Evolutionary conservation across 2,113 vertebrate genomes (phyloP).

Genomic region (Onychostruthus taczanowskii): DNA sequence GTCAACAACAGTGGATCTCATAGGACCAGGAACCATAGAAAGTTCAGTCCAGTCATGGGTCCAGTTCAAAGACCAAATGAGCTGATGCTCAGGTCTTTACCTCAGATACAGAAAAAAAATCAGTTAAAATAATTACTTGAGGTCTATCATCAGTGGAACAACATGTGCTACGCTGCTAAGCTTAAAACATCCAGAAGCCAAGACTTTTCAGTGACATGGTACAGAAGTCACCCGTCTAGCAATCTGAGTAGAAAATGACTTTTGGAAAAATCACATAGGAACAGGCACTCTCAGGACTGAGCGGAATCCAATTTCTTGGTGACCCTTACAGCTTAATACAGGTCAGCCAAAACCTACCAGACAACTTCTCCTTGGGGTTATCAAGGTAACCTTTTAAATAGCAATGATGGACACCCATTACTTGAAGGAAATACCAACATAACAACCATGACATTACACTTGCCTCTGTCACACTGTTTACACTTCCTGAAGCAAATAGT

Average conservation of each 20-base stretch:
- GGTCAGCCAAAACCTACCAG: not conserved
- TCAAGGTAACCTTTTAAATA: not conserved
- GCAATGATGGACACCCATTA: not conserved
- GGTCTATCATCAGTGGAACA: not conserved
- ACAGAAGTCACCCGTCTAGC: not conserved
- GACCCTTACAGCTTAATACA: not conserved
- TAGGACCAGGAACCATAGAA: not conserved
- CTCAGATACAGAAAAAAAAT: not conserved
- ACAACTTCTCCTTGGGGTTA: not conserved
- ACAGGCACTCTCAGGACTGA: not conserved
- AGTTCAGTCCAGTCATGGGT: not conserved
- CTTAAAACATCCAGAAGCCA: not conserved
- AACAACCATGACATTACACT: not conserved
- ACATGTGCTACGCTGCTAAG: not conserved
- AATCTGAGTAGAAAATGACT: not conserved
- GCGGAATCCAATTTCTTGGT: not conserved
- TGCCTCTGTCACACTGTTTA: not conserved
- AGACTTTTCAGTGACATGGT: not conserved
- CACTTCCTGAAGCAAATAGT: not conserved
- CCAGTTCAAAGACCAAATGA: not conserved
- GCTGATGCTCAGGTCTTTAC: not conserved
- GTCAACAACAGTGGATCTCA: not conserved
- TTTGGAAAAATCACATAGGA: not conserved
- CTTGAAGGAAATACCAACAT: not conserved
- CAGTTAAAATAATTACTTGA: not conserved